These are phyloP conservation scores for Gorsachius goisagi DNA, from an alignment of 2,113 vertebrate species.

Conservation along the genomic window DNA sequence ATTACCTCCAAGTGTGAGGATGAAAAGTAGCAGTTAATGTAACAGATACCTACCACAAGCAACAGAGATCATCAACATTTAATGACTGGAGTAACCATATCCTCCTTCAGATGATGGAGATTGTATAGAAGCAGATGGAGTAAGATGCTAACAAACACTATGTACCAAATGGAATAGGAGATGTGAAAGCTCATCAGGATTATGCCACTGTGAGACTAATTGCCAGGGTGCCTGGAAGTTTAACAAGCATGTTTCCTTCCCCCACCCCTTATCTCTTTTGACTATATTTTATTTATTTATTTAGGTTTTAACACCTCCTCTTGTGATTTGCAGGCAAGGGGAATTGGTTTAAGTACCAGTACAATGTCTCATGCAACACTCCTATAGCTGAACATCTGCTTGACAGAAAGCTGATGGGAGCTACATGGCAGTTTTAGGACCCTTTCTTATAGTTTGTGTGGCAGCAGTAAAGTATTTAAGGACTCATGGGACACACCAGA, in stretches of 20 bases:
- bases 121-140: slow-evolving; percentile 7
- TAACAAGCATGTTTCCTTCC: not conserved
- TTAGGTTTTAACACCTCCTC: slow-evolving; percentile 47
- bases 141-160: slow-evolving; percentile 13
- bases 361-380: not conserved
- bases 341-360: not conserved
- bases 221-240: slow-evolving; percentile 11
- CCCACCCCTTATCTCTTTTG: not conserved
- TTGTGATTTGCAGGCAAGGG: not conserved
- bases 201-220: slow-evolving; percentile 2
- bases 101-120: slow-evolving; percentile 22
- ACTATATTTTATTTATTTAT: slow-evolving; percentile 34
- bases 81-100: slow-evolving; percentile 32
- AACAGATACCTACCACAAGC: not conserved
- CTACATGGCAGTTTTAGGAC: not conserved
- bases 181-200: slow-evolving; percentile 29
- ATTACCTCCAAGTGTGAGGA: not conserved
- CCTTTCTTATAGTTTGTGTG: not conserved
- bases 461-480: not conserved
- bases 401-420: slow-evolving; percentile 40
- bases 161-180: not conserved
- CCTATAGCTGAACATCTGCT: slow-evolving; percentile 32
- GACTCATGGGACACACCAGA: not conserved
- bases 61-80: slow-evolving; percentile 22
- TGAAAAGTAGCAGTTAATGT: not conserved